Base-by-base conservation (phyloP, 2,888 invertebrate species). In the Stenolophus ochropezus region DNA sequence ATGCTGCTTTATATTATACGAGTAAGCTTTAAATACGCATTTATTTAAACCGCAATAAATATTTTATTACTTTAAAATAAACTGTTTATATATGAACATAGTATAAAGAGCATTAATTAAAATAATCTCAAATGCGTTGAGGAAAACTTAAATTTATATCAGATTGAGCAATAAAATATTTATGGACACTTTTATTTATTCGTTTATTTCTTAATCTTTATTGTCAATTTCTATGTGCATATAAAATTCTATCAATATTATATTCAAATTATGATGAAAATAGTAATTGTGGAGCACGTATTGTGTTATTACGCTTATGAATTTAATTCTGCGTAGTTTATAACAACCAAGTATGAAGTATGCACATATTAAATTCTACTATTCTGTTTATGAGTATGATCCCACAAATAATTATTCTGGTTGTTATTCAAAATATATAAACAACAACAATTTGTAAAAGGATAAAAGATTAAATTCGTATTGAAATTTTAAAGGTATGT, bases 11-110 rank as follows among this genome's bases (percentile, higher is more conserved):
- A 61, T 61, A 23, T 61, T 61, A 61, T 61, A 61, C 20, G 21
- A 2, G 25, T 27, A 61, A 56, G 20, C 23, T 25, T 61, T 61
- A n/a, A 61, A 61, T 23, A 61, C 4, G 25, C 61, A 21, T 56
- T 56, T 56, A 56, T 61, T 61, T 25, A 61, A 61, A 23, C 11
- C 14, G 23, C n/a, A 61, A 61, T 61, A 25, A 61, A 61, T 61
- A 61, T 61, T 61, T 61, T 61, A 61, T 61, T 61, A 61, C 61
- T 25, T 61, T 61, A 61, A 42, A 42, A 11, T 42, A 42, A 42
- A 42, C 33, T 61, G n/a, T 14, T 25, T n/a, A 25, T 61, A 61
- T 61, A 27, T 14, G 61, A 14, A 14, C 25, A 61, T 20, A 61
- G 23, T 23, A 61, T 61, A 25, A 56, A 20, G 18, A 56, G 18